phyloP scores from a whole-genome alignment of 1,140 invertebrate genomes.

The Colletes latitarsis region DNA sequence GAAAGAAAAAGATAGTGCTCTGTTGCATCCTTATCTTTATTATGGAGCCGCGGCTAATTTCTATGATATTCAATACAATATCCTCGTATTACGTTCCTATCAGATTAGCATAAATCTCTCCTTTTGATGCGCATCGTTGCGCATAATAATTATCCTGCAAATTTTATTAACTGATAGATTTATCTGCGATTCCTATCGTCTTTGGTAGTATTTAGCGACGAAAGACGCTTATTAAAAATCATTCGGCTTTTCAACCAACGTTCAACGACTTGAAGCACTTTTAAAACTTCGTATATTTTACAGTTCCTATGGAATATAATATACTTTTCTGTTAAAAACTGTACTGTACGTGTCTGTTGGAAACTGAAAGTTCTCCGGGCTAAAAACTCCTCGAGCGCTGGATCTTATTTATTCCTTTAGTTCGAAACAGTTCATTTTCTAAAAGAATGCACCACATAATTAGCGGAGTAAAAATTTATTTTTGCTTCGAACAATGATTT shows the following conservation, averaged over 20 bases:
- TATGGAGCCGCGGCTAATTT: slow-evolving; percentile 21
- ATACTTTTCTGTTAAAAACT: background rate
- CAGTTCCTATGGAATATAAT: background rate
- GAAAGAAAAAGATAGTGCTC: slow-evolving; percentile 1
- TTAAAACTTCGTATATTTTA: background rate
- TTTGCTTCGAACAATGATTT: too few relatives aligned
- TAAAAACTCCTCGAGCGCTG: too few relatives aligned
- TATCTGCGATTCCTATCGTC: slow-evolving; percentile 22
- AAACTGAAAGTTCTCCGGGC: background rate
- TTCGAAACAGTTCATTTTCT: too few relatives aligned
- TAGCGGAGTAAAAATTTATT: too few relatives aligned
- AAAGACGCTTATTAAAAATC: background rate
- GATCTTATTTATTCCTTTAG: too few relatives aligned
- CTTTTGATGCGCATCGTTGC: slow-evolving; percentile 15
- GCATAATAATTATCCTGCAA: slow-evolving; percentile 25
- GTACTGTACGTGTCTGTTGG: too few relatives aligned
- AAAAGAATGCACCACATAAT: too few relatives aligned
- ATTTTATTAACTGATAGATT: slow-evolving; percentile 26
- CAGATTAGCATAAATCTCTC: slow-evolving; percentile 37
- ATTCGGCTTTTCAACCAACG: background rate
- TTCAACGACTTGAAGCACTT: background rate
- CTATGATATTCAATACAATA: slow-evolving; percentile 43
- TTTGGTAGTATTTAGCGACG: too few relatives aligned
- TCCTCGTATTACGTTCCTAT: slow-evolving; percentile 42
- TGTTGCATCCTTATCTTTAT: slow-evolving; percentile 30